Evolutionary conservation across 2,888 invertebrate species (phyloP).

Genomic region (Griposia aprilina): DNA sequence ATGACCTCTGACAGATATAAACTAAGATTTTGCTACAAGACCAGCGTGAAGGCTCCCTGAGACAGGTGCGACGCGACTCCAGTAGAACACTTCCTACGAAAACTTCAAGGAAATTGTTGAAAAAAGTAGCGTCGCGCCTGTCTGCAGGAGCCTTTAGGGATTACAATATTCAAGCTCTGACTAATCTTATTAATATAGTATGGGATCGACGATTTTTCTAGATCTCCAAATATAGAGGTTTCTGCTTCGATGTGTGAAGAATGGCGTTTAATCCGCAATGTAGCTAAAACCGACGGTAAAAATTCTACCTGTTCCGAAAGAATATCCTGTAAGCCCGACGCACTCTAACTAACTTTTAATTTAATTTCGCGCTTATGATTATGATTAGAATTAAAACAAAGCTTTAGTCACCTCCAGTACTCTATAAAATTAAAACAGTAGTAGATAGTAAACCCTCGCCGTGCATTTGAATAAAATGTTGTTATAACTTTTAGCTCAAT

Average conservation of each 20-base stretch:
- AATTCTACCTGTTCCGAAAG: neutral
- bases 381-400: conserved; percentile 17
- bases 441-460: neutral
- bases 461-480: conserved; percentile 30
- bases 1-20: neutral
- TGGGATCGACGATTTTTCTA: neutral
- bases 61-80: no score
- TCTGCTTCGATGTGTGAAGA: neutral
- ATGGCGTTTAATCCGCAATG: neutral
- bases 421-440: conserved; percentile 37
- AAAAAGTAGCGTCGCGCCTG: no score
- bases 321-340: neutral
- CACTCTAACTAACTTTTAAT: neutral
- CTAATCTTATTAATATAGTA: neutral
- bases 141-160: no score
- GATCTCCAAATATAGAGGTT: neutral
- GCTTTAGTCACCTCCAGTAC: neutral
- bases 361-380: neutral
- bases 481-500: conserved; percentile 27
- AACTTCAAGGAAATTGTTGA: no score
- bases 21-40: no score
- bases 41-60: neutral
- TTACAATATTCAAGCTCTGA: neutral
- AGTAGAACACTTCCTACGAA: no score
- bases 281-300: neutral